These are phyloP conservation scores for Xanthorhoe spadicearia DNA, from an alignment of 2,888 invertebrate species.

Conservation along the genomic window DNA sequence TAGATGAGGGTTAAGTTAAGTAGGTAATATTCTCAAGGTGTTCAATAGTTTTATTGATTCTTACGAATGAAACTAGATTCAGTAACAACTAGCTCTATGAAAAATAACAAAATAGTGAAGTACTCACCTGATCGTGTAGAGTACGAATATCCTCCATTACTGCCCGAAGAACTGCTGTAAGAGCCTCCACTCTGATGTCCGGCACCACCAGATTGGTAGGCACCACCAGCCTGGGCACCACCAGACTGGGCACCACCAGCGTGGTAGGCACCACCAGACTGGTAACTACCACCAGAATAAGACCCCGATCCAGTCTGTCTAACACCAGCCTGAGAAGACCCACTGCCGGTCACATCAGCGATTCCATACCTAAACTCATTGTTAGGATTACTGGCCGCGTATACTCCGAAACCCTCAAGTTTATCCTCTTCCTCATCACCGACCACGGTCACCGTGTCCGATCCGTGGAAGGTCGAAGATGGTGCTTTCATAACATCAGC, in stretches of 20 bases:
- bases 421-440: constrained; percentile 74
- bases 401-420: constrained; percentile 69
- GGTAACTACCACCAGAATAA: constrained; percentile 21
- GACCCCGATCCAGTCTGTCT: constrained; percentile 22
- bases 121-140: constrained; percentile 73
- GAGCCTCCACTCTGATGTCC: constrained; percentile 42
- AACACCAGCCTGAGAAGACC: constrained; percentile 36
- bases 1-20: no score
- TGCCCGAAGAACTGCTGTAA: constrained; percentile 44
- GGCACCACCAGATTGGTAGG: constrained; percentile 39
- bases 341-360: constrained; percentile 66
- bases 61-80: no score
- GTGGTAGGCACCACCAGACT: constrained; percentile 39
- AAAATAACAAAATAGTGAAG: background rate
- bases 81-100: no score
- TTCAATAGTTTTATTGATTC: no score
- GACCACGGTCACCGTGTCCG: constrained; percentile 67
- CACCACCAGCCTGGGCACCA: constrained; percentile 19
- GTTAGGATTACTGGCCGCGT: constrained; percentile 71
- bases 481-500: constrained; percentile 74
- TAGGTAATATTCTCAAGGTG: no score
- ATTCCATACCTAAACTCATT: constrained; percentile 75
- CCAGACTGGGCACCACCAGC: constrained; percentile 29
- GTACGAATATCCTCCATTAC: constrained; percentile 62
- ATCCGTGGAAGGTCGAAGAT: constrained; percentile 65